Base-by-base conservation (phyloP, 2,113 vertebrate genomes). In the Lamprologus lemairii region DNA sequence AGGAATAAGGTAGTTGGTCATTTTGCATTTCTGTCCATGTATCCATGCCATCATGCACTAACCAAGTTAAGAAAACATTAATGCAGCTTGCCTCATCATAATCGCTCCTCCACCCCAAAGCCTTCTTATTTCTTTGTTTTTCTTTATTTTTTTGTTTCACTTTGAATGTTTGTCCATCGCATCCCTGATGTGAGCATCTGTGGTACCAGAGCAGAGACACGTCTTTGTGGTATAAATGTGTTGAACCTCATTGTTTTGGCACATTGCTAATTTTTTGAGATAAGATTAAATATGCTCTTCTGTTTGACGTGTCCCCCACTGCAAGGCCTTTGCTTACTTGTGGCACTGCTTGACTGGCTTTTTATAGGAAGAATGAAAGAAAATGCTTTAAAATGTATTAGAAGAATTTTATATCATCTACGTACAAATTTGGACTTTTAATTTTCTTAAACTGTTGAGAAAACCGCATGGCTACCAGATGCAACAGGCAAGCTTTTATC, bases 1-100 rank as follows among this genome's bases (percentile, higher is more conserved):
- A 98, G 98, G 97, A 99, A 98, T 96, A 99, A 99, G 99, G 99
- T 99, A 99, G 96, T 96, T 95, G 91, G 96, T 95, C 94, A 86
- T 92, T 96, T 96, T 94, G 91, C 91, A 88, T 95, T 49, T 95
- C 94, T 94, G 89, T 94, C 95, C 95, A 93, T 93, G 73, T 92
- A 90, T 90, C 94, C 83, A 96, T 96, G 89, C 88, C 91, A 1
- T 1, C 92, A 82, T 91, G 82, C 90, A 90, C 90, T 93, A 91
- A 92, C 91, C 31, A 49, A 75, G 33, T 14, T 81, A 19, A 83
- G 19, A 85, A 19, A 68, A 9, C 55, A 8, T 0, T n/a, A 37
- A 82, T 65, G 58, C 87, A 85, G 87, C 94, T 91, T 88, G 71
- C 63, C 83, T 88, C 68, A 35, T 85, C 21, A 21, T 81, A 19